phyloP scores from a whole-genome alignment of 2,797 vertebrate species.

The Enteromius fasciolatus region DNA sequence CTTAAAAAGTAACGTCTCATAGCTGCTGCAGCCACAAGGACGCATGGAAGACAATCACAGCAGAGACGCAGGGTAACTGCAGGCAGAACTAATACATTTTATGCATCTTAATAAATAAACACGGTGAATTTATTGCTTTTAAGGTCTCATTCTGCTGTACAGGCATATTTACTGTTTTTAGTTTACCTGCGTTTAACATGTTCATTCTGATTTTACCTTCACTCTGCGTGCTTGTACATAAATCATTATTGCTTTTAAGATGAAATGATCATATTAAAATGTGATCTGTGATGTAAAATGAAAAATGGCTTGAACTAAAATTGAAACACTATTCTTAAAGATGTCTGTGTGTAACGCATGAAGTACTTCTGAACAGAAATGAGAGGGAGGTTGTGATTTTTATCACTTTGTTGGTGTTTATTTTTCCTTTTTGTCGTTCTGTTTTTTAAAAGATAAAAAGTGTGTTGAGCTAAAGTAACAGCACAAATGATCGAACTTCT shows the following conservation, averaged over 20 bases:
- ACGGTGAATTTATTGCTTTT: slow-evolving; percentile 54
- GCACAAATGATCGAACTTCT: slow-evolving; percentile 13
- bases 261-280: slow-evolving; percentile 49
- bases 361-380: slow-evolving; percentile 36
- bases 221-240: slow-evolving; percentile 53
- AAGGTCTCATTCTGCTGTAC: slow-evolving; percentile 50
- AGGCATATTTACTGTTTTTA: slow-evolving; percentile 57
- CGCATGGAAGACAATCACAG: slow-evolving; percentile 62
- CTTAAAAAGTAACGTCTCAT: slow-evolving; percentile 90
- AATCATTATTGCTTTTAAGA: slow-evolving; percentile 54
- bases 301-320: slow-evolving; percentile 35
- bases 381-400: slow-evolving; percentile 39
- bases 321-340: slow-evolving; percentile 43
- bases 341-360: slow-evolving; percentile 41
- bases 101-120: slow-evolving; percentile 65
- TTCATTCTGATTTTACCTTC: slow-evolving; percentile 63
- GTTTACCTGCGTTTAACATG: slow-evolving; percentile 60
- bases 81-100: slow-evolving; percentile 59
- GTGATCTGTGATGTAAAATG: slow-evolving; percentile 39
- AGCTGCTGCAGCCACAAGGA: slow-evolving; percentile 65
- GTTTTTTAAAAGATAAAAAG: slow-evolving; percentile 17
- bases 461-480: slow-evolving; percentile 33
- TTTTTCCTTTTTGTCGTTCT: slow-evolving; percentile 28
- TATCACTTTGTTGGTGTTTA: slow-evolving; percentile 41
- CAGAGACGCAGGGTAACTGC: slow-evolving; percentile 67